Evolutionary conservation across 2,888 invertebrate species (phyloP).

Genomic region (Xestia c-nigrum): DNA sequence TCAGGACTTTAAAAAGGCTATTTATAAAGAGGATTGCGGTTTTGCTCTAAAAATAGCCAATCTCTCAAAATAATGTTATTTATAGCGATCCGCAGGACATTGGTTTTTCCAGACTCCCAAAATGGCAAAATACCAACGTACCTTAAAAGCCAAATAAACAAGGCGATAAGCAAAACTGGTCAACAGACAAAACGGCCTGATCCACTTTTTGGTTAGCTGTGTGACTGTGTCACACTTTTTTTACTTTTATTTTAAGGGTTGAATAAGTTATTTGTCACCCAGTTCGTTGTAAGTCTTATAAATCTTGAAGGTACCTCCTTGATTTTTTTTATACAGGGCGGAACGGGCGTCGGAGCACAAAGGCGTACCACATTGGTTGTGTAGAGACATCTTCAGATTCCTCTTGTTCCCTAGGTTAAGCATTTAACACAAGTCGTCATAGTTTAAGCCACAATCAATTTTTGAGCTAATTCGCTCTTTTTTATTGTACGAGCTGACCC

Average conservation of each 20-base stretch:
- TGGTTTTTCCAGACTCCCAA: constrained; percentile 2
- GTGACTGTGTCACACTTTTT: neutral
- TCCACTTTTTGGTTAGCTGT: neutral
- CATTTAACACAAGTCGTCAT: too few species aligned
- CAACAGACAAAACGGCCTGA: neutral
- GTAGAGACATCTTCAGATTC: too few species aligned
- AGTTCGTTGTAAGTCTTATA: neutral
- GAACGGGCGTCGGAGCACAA: too few species aligned
- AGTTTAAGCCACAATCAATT: neutral
- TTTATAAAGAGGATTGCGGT: constrained; percentile 13
- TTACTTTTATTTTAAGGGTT: neutral
- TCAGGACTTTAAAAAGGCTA: neutral
- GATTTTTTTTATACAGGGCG: neutral
- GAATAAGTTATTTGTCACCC: neutral
- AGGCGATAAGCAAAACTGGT: neutral
- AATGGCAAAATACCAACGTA: neutral
- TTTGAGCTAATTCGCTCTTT: neutral
- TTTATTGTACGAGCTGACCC: too few species aligned
- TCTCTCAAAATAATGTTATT: neutral
- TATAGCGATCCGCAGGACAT: neutral
- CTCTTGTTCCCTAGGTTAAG: neutral
- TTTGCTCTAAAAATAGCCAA: constrained; percentile 22
- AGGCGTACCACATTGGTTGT: too few species aligned
- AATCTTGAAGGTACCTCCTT: neutral
- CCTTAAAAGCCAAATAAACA: neutral